Base-by-base conservation (phyloP, 2,113 vertebrate genomes). In the Hyperopisus bebe region DNA sequence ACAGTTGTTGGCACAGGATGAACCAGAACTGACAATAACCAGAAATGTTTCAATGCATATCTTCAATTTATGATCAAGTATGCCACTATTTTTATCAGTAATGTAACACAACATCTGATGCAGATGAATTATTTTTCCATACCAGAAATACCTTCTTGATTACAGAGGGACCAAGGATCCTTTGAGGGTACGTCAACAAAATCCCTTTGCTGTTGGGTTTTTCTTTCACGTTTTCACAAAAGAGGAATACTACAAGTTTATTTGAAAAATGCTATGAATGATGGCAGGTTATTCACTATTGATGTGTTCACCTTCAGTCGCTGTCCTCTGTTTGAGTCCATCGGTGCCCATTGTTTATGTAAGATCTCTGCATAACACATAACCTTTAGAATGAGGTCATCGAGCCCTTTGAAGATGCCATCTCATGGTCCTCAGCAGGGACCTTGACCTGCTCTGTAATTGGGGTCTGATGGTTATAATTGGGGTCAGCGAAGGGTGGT, bases 401-500 rank as follows among this genome's bases (percentile, higher is more conserved):
- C 5, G 5, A 42, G 35, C n/a, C 74, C 74, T 80, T 80, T 80
- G 74, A 80, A 80, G 74, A 80, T 80, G 5, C 74, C 31, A 39
- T 80, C 74, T 17, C 17, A 6, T 19, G 35, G 74, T 39, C 74
- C 62, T 70, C 62, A 70, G 62, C 19, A 1, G 53, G 47, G 53
- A 10, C 19, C 19, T 44, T n/a, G 53, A 21, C 55, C n/a, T 44
- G 87, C 87, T n/a, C 87, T 88, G 87, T 66, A 66, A 88, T 88
- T 66, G 55, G 21, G 55, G 58, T 86, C 77, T 21, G 85, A 89
- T 86, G 47, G 70, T 88, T 88, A 86, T 84, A 77, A 89, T 88
- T 66, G 47, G 88, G 90, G 82, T 86, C 90, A 89, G 53, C 5
- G 15, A n/a, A 86, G 55, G 74, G 85, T 85, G 21, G 88, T 89